Percentiles rank a stretch among this genome's conserved stretches.
phyloP scores from a whole-genome alignment of 2,888 invertebrate genomes.

The Autographa gamma region DNA sequence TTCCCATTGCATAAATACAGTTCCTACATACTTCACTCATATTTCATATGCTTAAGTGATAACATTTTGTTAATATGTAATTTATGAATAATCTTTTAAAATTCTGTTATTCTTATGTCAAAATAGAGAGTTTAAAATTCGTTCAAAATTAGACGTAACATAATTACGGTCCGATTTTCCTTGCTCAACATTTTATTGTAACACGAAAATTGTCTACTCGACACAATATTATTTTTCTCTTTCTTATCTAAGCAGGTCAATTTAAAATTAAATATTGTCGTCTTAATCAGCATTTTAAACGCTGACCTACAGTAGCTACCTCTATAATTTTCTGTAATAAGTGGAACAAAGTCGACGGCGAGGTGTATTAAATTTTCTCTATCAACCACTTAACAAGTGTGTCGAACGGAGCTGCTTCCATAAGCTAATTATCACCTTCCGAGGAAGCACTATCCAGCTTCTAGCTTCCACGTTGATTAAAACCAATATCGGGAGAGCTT shows the following conservation, averaged over 20 bases:
- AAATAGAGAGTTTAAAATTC: too few relatives aligned
- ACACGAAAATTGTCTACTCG: background rate
- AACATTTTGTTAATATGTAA: too few relatives aligned
- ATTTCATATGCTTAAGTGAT: too few relatives aligned
- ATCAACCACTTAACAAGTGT: slow-evolving; percentile 6
- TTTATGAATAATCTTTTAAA: too few relatives aligned
- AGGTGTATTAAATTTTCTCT: slow-evolving; percentile 1
- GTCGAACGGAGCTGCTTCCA: background rate
- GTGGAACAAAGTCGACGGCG: background rate
- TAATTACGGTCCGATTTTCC: background rate
- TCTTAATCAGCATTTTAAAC: background rate
- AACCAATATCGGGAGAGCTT: background rate
- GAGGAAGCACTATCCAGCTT: slow-evolving; percentile 5
- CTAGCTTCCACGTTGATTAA: background rate
- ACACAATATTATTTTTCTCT: background rate
- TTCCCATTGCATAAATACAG: too few relatives aligned
- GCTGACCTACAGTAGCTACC: background rate
- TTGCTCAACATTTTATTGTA: background rate
- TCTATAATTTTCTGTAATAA: background rate
- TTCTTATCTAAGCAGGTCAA: background rate
- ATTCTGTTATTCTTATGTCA: too few relatives aligned
- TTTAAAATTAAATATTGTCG: slow-evolving; percentile 2
- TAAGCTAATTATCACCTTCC: slow-evolving; percentile 5
- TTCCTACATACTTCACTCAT: too few relatives aligned
- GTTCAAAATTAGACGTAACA: background rate